Percentiles rank a stretch among this genome's conserved stretches.
These are phyloP conservation scores for Mechanitis mazaeus DNA, from an alignment of 2,888 invertebrate species.

Conservation along the genomic window DNA sequence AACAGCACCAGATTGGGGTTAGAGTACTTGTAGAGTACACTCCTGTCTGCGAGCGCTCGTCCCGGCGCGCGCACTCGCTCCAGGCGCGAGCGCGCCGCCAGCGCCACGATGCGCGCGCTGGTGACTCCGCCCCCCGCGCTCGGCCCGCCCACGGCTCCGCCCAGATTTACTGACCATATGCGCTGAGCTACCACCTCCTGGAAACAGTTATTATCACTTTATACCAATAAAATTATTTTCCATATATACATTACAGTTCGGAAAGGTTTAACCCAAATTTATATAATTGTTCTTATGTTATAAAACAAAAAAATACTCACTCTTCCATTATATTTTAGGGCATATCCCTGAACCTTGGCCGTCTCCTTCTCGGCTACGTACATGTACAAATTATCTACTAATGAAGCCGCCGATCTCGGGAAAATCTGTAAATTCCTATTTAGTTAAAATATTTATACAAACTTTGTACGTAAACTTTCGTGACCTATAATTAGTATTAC, in stretches of 20 bases:
- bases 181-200: constrained; percentile 72
- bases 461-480: no score
- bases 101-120: constrained; percentile 80
- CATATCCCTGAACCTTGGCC: constrained; percentile 60
- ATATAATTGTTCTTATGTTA: no score
- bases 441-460: no score
- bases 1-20: constrained; percentile 97
- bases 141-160: constrained; percentile 75
- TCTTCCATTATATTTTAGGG: constrained; percentile 57
- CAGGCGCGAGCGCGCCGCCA: constrained; percentile 79
- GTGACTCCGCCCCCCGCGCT: constrained; percentile 73
- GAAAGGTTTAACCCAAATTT: no score
- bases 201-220: no score
- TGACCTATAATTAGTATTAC: no score
- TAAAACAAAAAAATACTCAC: constrained; percentile 35
- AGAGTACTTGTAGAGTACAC: constrained; percentile 98
- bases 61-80: constrained; percentile 96
- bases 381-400: constrained; percentile 68
- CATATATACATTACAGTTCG: no score
- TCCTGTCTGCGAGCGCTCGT: constrained; percentile 94
- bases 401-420: constrained; percentile 76
- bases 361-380: constrained; percentile 67
- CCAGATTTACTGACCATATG: constrained; percentile 85
- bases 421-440: constrained; percentile 70
- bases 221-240: no score